A percentile compares a stretch with the other conserved stretches of the same genome.
Conservation (phyloP, 2,888 invertebrate species). For the Geophilus truncorum region DNA sequence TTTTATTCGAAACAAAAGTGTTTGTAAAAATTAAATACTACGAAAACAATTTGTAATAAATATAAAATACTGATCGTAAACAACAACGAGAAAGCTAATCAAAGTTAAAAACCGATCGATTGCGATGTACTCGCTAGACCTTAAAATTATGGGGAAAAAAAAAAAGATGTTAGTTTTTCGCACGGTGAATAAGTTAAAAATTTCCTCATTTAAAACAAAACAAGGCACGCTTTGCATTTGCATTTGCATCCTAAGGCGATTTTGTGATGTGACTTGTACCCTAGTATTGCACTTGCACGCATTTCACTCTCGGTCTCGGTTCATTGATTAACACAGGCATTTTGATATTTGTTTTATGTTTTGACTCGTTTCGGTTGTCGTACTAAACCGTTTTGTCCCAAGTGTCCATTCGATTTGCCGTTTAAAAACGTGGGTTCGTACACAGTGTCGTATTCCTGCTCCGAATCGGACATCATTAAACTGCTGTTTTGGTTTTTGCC, state of each 20-base stretch:
- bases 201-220: neutral
- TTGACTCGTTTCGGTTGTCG: neutral
- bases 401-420: constrained; percentile 26
- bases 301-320: too few species aligned
- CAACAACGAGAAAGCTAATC: too few species aligned
- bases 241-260: neutral
- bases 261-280: too few species aligned
- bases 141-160: too few species aligned
- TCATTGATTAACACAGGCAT: neutral
- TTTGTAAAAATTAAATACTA: too few species aligned
- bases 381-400: neutral
- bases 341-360: neutral
- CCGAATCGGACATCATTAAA: constrained; percentile 37
- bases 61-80: too few species aligned
- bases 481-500: constrained; percentile 34
- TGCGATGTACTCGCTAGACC: too few species aligned
- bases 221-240: neutral
- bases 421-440: constrained; percentile 34
- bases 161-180: too few species aligned
- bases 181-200: neutral
- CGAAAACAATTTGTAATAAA: too few species aligned
- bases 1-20: too few species aligned
- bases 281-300: too few species aligned
- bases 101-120: too few species aligned
- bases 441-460: constrained; percentile 36